These are phyloP conservation scores for Himantopus leucocephalus DNA, from an alignment of 2,113 vertebrate species.

Conservation along the genomic window DNA sequence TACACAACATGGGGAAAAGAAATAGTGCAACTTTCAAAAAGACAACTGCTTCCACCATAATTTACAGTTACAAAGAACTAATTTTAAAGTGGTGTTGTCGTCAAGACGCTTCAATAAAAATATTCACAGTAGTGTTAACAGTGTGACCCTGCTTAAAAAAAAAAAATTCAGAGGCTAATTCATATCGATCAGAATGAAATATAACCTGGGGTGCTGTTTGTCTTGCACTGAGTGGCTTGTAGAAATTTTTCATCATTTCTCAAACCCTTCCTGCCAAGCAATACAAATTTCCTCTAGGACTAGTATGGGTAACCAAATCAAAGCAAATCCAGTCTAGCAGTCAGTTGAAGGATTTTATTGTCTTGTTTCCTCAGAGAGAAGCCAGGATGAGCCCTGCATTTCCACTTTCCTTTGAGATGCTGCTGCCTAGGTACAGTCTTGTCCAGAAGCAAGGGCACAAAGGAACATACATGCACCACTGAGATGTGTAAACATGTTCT, in stretches of 20 bases:
- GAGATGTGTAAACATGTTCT: neutral
- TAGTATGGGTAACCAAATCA: neutral
- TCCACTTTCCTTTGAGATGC: neutral
- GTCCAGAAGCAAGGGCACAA: neutral
- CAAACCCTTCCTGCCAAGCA: neutral
- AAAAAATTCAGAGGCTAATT: neutral
- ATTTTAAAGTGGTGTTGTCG: neutral
- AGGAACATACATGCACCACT: neutral
- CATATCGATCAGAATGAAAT: neutral
- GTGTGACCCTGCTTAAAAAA: neutral
- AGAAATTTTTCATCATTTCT: neutral
- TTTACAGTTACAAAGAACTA: neutral
- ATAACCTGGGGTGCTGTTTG: fast-evolving
- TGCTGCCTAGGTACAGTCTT: neutral
- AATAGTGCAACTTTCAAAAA: neutral
- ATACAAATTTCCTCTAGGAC: neutral
- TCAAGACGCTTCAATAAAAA: neutral
- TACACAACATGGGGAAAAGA: neutral
- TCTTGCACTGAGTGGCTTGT: neutral
- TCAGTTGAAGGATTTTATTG: neutral
- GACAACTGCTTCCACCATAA: neutral
- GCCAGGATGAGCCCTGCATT: neutral
- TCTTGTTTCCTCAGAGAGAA: neutral
- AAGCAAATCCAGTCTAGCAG: neutral
- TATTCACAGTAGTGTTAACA: neutral